Conservation (phyloP, 2,113 vertebrate species). For the Platysternon megacephalum region DNA sequence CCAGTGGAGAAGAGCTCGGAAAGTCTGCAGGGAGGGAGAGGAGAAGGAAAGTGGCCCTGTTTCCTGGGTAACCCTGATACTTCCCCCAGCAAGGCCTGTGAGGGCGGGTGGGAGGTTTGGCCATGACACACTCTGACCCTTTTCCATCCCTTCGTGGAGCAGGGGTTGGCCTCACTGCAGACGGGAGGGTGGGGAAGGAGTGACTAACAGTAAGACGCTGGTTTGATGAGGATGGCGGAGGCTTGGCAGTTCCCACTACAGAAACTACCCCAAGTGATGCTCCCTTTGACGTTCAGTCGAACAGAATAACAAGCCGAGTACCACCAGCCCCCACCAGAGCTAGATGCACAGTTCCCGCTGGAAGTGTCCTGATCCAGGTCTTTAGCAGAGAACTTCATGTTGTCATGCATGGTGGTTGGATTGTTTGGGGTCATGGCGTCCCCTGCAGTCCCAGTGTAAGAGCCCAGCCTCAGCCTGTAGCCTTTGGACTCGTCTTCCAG, state of each 20-base stretch:
- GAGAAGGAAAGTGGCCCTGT: neutral
- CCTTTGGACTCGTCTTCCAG: slow-evolving; percentile 15
- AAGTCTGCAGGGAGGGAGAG: neutral
- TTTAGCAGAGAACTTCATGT: slow-evolving; percentile 29
- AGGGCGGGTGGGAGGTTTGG: neutral
- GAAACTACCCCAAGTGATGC: neutral
- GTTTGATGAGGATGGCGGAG: slow-evolving; percentile 9
- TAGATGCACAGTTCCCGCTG: neutral
- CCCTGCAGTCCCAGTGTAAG: slow-evolving; percentile 3
- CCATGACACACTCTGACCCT: neutral
- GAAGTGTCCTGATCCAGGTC: slow-evolving; percentile 34
- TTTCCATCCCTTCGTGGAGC: neutral
- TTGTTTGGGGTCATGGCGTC: slow-evolving; percentile 14
- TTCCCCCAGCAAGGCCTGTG: neutral
- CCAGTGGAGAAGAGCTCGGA: neutral
- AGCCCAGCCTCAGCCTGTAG: slow-evolving; percentile 12
- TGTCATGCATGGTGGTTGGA: neutral
- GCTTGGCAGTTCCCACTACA: neutral
- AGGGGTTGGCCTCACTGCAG: neutral
- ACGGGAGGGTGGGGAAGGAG: neutral
- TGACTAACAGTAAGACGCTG: neutral
- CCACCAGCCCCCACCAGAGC: slow-evolving; percentile 20
- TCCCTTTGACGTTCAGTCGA: slow-evolving; percentile 19
- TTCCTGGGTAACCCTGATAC: neutral
- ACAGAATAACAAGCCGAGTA: neutral